A percentile compares a stretch with the other conserved stretches of the same genome.
These are phyloP conservation scores for Plebejus argus DNA, from an alignment of 2,888 invertebrate genomes.

Conservation along the genomic window DNA sequence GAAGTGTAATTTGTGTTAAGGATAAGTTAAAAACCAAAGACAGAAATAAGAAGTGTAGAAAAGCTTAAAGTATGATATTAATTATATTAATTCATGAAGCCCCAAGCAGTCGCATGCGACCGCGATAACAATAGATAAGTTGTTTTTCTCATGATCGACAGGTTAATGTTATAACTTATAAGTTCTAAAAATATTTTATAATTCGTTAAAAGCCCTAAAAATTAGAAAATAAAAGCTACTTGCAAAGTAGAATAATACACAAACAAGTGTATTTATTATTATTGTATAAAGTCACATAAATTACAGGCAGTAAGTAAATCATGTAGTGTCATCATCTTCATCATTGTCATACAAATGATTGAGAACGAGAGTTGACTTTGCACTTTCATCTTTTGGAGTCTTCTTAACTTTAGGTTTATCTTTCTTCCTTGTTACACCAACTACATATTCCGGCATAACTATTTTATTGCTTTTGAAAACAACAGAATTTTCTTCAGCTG, in stretches of 20 bases:
- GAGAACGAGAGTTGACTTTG: slow-evolving; percentile 64
- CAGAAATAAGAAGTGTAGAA: too few species aligned
- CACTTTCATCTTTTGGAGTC: slow-evolving; percentile 38
- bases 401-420: slow-evolving; percentile 56
- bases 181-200: too few species aligned
- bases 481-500: slow-evolving; percentile 56
- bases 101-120: too few species aligned
- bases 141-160: too few species aligned
- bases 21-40: too few species aligned
- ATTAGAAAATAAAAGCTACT: too few species aligned
- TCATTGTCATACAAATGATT: slow-evolving; percentile 73
- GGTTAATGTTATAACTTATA: too few species aligned
- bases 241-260: background rate
- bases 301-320: background rate
- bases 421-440: slow-evolving; percentile 83
- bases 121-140: too few species aligned
- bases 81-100: too few species aligned
- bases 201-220: too few species aligned
- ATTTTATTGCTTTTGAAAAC: slow-evolving; percentile 85
- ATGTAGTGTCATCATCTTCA: slow-evolving; percentile 41
- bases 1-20: too few species aligned
- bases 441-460: slow-evolving; percentile 91
- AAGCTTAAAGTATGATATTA: too few species aligned
- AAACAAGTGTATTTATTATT: background rate
- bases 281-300: background rate